These are phyloP conservation scores for Catostylus mosaicus DNA, from an alignment of 30 jellyfish, hydroid and myxozoan genomes.

Conservation along the genomic window DNA sequence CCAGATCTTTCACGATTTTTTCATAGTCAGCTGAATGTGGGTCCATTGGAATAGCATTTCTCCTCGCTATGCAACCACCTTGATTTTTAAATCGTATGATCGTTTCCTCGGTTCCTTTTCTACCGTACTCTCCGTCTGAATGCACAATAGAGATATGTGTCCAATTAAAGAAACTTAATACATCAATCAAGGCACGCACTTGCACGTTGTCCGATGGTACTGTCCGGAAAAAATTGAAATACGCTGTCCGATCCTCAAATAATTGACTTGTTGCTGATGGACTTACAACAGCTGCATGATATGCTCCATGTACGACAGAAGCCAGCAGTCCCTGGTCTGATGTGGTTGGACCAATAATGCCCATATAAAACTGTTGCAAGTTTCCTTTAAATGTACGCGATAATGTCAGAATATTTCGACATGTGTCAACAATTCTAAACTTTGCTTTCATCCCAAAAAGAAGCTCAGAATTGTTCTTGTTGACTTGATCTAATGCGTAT, in stretches of 20 bases:
- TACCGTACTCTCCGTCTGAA: conserved; percentile 59
- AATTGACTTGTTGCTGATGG: conserved; percentile 64
- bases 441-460: conserved; percentile 24
- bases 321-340: conserved; percentile 55
- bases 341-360: conserved; percentile 63
- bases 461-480: conserved; percentile 6
- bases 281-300: conserved; percentile 34
- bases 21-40: conserved; percentile 37
- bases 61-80: conserved; percentile 45
- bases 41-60: conserved; percentile 10
- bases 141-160: conserved; percentile 38
- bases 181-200: conserved; percentile 28
- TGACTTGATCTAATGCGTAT: conserved; percentile 39
- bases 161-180: conserved; percentile 58
- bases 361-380: neutral
- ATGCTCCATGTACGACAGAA: conserved; percentile 30
- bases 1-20: neutral
- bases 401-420: conserved; percentile 12
- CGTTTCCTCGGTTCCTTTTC: conserved; percentile 21
- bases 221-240: conserved; percentile 64
- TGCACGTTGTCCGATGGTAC: conserved; percentile 62
- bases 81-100: neutral
- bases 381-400: neutral
- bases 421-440: conserved; percentile 52
- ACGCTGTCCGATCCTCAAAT: conserved; percentile 22